Conservation (phyloP, 2,888 invertebrate species). For the Meta bourneti region DNA sequence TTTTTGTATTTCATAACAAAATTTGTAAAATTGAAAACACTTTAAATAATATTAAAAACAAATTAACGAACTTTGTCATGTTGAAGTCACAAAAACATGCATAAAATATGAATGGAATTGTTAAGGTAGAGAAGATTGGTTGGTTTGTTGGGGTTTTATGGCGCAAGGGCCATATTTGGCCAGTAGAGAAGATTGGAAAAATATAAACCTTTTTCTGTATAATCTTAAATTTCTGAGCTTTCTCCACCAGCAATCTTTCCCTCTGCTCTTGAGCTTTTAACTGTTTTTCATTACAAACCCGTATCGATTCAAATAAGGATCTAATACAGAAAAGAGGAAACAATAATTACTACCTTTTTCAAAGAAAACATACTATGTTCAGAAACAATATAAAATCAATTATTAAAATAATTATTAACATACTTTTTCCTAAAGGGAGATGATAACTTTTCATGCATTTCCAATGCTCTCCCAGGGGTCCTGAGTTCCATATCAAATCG, state of each 20-base stretch:
- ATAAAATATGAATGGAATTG: too few species aligned
- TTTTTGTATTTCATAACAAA: too few species aligned
- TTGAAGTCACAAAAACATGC: too few species aligned
- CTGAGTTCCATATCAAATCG: slow-evolving; percentile 84
- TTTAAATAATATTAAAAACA: too few species aligned
- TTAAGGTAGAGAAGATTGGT: too few species aligned
- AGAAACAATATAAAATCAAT: neutral
- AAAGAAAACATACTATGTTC: neutral
- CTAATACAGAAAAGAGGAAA: slow-evolving; percentile 77
- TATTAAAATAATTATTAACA: neutral
- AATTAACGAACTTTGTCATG: too few species aligned
- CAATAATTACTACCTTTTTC: neutral
- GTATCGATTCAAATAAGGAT: slow-evolving; percentile 84
- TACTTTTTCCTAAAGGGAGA: slow-evolving; percentile 90
- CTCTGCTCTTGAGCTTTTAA: slow-evolving; percentile 94
- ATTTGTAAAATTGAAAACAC: too few species aligned
- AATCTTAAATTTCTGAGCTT: slow-evolving; percentile 91
- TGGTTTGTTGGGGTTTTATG: too few species aligned
- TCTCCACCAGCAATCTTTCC: slow-evolving; percentile 89
- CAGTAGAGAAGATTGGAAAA: too few species aligned
- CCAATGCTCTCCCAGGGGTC: slow-evolving; percentile 95
- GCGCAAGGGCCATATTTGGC: too few species aligned
- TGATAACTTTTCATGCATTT: slow-evolving; percentile 95
- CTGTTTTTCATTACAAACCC: slow-evolving; percentile 92
- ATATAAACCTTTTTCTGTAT: slow-evolving; percentile 89